phyloP scores from a whole-genome alignment of 2,113 vertebrate genomes.

The Tringa solitaria region DNA sequence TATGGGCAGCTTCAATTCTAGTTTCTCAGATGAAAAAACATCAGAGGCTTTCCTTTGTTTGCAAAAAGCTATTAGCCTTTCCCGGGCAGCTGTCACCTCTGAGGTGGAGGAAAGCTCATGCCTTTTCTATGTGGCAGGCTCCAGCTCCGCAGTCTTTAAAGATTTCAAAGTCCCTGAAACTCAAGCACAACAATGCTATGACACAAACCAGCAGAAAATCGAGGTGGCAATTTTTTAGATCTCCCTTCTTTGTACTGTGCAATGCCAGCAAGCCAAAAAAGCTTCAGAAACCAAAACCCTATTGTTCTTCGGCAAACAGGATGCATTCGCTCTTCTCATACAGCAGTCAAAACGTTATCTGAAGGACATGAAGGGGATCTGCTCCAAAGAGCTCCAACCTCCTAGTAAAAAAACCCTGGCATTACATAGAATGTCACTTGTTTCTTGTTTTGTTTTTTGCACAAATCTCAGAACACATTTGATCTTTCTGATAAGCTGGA shows the following conservation, averaged over 20 bases:
- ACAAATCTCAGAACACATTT: background rate
- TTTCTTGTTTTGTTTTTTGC: background rate
- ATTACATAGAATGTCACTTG: background rate
- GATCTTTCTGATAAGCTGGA: background rate
- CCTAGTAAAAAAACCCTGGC: background rate
- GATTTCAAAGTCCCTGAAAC: constrained; percentile 7
- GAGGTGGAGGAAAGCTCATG: background rate
- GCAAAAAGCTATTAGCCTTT: constrained; percentile 18
- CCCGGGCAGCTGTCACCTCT: background rate
- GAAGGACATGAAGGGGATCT: background rate
- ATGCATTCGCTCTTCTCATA: background rate
- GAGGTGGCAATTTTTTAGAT: background rate
- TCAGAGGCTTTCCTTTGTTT: background rate
- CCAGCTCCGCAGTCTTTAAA: background rate
- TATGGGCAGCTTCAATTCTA: background rate
- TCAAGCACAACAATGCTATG: background rate
- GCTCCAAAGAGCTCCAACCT: background rate
- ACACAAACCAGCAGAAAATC: background rate
- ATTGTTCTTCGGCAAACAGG: background rate
- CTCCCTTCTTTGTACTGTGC: background rate
- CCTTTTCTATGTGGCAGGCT: background rate
- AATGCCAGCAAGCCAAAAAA: background rate
- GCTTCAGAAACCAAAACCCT: background rate
- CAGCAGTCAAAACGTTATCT: background rate
- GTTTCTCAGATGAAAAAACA: background rate